Evolutionary conservation across 2,113 vertebrate species (phyloP).

Genomic region (Phoxinus phoxinus): DNA sequence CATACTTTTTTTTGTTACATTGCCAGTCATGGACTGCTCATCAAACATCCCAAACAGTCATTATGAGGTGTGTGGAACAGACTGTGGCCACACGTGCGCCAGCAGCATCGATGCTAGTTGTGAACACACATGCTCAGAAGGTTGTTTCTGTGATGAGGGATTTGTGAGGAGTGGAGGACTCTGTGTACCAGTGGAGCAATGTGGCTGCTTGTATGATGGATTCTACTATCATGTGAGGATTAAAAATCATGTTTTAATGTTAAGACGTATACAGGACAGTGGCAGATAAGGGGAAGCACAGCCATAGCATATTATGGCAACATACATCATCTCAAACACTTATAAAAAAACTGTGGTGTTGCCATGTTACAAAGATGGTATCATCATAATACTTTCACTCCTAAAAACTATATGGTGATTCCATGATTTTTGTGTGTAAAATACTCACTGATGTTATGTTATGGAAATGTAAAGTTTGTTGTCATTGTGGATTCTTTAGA

Average conservation of each 20-base stretch:
- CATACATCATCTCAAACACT: background rate
- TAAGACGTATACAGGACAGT: background rate
- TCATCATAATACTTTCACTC: too few relatives aligned
- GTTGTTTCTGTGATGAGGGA: constrained; percentile 72
- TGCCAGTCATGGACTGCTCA: constrained; percentile 55
- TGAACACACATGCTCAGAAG: constrained; percentile 68
- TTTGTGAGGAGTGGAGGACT: constrained; percentile 68
- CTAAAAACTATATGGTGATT: background rate
- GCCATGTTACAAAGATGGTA: too few relatives aligned
- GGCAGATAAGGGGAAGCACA: background rate
- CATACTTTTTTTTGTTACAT: background rate
- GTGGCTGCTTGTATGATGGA: constrained; percentile 73
- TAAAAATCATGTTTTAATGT: background rate
- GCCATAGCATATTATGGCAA: background rate
- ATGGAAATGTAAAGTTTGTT: background rate
- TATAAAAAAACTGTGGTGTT: too few relatives aligned
- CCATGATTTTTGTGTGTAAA: background rate
- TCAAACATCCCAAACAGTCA: constrained; percentile 63
- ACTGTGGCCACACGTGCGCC: constrained; percentile 69
- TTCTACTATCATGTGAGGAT: constrained; percentile 68
- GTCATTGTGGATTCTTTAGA: constrained; percentile 46
- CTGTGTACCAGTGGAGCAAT: constrained; percentile 73
- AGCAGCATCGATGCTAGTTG: constrained; percentile 56
- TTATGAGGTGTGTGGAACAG: constrained; percentile 68
- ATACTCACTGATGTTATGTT: background rate